Evolutionary conservation across 1,140 invertebrate genomes (phyloP), one percentile per base, ranked within the genome.

Genomic region (Trichomalopsis sarcophagae): DNA sequence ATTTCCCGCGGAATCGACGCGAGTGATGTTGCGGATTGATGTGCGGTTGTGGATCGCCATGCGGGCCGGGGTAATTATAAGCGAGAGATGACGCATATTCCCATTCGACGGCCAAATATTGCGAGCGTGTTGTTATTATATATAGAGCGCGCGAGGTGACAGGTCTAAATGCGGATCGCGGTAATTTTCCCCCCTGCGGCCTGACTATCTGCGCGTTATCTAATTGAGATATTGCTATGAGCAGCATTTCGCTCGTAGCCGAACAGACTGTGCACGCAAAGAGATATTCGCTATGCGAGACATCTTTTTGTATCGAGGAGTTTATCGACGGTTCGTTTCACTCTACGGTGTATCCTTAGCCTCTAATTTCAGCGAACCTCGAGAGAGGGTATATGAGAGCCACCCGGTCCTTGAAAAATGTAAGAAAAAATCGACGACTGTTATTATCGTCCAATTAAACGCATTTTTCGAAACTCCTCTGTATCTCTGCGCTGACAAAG

Each of bases 371-470:
- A 44, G 10, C 40, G 7, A 44, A 44, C 40, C 7, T 44, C 9
- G 33, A 4, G 33, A 36, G 5, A 36, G 33, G 40, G 6, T 44
- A 40, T 40, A 50, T 27, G 47, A 14, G 7, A 50, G 7, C 11
- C 47, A 50, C 2, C 13, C 9, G 14, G 14, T 50, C 11, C 13
- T 50, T 17, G 13, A 50, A 50, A 27, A 50, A 17, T 50, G 47
- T 50, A 9, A 17, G 14, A 50, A 50, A 50, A 50, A 14, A 13
- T 50, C 47, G 2, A 2, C 10, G 2, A 2, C 47, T 50, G 47
- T 17, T 50, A 50, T 50, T 13, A 9, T 75, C 69, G 66, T 83
- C 81, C 81, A 83, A 83, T 83, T 83, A 83, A 40, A 76, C 23
- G 55, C 21, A 68, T 76, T 68, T 50, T 76, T 40, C 30, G 4